A percentile compares a stretch with the other conserved stretches of the same genome.
phyloP scores from a whole-genome alignment of 2,888 invertebrate species.

The Callosobruchus maculatus region DNA sequence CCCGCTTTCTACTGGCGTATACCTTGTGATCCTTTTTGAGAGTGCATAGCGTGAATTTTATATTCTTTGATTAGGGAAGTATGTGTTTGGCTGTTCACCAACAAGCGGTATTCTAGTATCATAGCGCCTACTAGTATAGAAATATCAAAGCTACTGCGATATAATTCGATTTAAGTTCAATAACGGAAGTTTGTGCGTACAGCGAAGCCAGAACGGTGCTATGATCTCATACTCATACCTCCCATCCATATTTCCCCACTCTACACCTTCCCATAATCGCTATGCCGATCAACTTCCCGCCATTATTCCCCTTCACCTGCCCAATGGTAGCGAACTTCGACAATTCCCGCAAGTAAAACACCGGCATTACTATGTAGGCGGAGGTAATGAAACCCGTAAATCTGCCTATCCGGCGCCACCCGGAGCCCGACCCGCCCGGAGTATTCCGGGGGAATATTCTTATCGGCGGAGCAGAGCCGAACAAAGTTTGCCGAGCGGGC shows the following conservation, averaged over 20 bases:
- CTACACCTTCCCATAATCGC: slow-evolving; percentile 12
- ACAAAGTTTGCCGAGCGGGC: background rate
- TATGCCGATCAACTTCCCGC: slow-evolving; percentile 12
- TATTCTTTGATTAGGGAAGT: too few species aligned
- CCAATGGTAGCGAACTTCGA: slow-evolving; percentile 25
- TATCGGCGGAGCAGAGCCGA: background rate
- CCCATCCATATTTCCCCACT: background rate
- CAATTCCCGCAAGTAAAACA: slow-evolving; percentile 34
- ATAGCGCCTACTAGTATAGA: too few species aligned
- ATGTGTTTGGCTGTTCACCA: too few species aligned
- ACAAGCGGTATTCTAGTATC: too few species aligned
- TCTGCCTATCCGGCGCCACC: background rate
- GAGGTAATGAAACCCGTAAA: background rate
- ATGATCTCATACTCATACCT: slow-evolving; percentile 2
- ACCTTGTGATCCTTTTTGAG: too few species aligned
- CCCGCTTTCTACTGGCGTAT: too few species aligned
- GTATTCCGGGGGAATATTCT: background rate
- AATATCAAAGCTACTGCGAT: too few species aligned
- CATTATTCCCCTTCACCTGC: slow-evolving; percentile 7
- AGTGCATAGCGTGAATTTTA: too few species aligned
- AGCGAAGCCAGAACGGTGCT: too few species aligned
- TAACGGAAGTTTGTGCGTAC: too few species aligned
- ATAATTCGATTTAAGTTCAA: too few species aligned
- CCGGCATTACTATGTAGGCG: slow-evolving; percentile 21
- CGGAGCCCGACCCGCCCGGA: background rate